Evolutionary conservation across 30 jellyfish, hydroid and myxozoan genomes (phyloP), one percentile per base, ranked within the genome.

Genomic region (Turritopsis dohrnii): DNA sequence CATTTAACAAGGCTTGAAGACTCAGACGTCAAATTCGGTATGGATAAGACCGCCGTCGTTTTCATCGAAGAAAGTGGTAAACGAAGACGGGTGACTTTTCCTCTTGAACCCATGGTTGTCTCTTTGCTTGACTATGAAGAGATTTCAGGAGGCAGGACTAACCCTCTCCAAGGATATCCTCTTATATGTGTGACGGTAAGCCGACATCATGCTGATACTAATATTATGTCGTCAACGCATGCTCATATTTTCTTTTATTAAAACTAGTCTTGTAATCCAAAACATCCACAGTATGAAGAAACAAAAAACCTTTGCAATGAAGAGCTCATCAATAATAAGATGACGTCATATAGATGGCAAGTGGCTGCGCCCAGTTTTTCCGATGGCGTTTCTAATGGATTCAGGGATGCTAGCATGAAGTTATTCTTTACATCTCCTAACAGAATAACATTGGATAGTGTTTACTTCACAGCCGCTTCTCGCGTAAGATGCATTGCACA

Each of bases 131-230:
- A 94, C 53, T 94, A 94, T 71, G 96, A 86, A 74, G 91, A 86
- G 28, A 66, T 88, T 54, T 27, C 73, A 13, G 71, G 52, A 13
- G 96, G 96, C 21, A 66, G 90, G 53, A 53, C 52, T 16, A 84
- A 87, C 29, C 96, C 99, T 0, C 77, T 85, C 23, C 91, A 87
- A 79, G 99, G 99, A 26, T 94, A 94, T 86, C 99, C 99, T 28
- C 85, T 94, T n/a, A 86, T 94, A 72, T 94, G 99, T 60, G 96
- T 94, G 52, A 94, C 99, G 96, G 99, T 94, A 85, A 29, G 92
- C 28, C 17, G 9, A 29, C 20, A 52, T 21, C 18, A 7, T 8
- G 16, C 29, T 54, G 66, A 21, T 41, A 5, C 5, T 41, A 5
- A 41, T 5, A 41, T 16, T 18, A 22, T 79, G 76, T 7, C 16